Evolutionary conservation across 2,113 vertebrate species (phyloP).

Genomic region (Atherinomorus stipes): DNA sequence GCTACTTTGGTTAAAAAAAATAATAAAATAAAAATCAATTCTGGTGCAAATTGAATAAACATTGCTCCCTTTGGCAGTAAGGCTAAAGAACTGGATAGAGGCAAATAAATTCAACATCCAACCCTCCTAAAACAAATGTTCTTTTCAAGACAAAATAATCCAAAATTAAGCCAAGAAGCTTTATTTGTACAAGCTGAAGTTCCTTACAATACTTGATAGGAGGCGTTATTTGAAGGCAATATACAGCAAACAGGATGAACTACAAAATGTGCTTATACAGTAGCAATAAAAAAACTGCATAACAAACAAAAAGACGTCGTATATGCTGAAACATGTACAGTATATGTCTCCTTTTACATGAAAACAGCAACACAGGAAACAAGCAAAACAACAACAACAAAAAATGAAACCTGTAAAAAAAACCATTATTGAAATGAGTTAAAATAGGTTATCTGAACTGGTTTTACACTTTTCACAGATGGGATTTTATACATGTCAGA

Average conservation of each 20-base stretch:
- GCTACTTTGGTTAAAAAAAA: no score
- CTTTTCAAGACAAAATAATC: slow-evolving; percentile 6
- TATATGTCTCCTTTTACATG: slow-evolving; percentile 1
- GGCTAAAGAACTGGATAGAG: neutral
- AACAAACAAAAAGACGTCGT: neutral
- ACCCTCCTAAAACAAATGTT: neutral
- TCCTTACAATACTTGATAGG: slow-evolving; percentile 56
- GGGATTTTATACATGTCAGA: neutral
- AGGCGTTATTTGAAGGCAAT: slow-evolving; percentile 55
- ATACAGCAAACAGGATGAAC: slow-evolving; percentile 34
- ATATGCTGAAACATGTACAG: slow-evolving; percentile 18
- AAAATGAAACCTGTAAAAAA: no score
- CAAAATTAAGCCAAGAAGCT: slow-evolving; percentile 56
- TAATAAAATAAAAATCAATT: no score
- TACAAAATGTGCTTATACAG: slow-evolving; percentile 52
- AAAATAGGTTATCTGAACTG: neutral
- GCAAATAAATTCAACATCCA: neutral
- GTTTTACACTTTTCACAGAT: slow-evolving; percentile 4
- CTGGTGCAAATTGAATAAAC: neutral
- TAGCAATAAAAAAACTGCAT: slow-evolving; percentile 29
- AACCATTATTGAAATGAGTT: neutral
- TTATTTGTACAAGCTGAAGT: slow-evolving; percentile 72
- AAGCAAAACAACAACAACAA: no score
- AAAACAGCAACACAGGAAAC: neutral
- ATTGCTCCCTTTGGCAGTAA: neutral